Conservation (phyloP, 2,888 invertebrate genomes). For the Limnephilus lunatus region DNA sequence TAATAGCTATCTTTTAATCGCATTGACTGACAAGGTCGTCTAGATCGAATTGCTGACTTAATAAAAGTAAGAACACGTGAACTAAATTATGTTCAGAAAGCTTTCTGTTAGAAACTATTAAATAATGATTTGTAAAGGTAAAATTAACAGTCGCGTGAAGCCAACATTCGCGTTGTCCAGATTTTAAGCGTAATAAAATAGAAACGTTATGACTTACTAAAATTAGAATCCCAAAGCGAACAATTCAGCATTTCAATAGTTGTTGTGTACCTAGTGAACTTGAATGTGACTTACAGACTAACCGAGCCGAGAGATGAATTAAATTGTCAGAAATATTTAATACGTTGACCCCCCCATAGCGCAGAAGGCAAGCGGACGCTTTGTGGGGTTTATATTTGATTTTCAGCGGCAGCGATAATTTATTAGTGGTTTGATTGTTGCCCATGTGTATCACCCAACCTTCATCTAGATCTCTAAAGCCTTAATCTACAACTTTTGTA, state of each 20-base stretch:
- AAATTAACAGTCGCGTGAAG: background rate
- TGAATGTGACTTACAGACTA: background rate
- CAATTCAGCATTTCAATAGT: background rate
- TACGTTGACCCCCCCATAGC: constrained; percentile 28
- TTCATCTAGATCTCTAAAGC: background rate
- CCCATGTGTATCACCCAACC: background rate
- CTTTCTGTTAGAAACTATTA: background rate
- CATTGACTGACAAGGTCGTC: background rate
- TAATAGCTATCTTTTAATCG: background rate
- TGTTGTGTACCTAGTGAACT: background rate
- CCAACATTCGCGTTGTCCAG: background rate
- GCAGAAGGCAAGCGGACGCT: constrained; percentile 21
- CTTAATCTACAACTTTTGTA: background rate
- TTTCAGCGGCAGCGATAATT: constrained; percentile 21
- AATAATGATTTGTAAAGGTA: background rate
- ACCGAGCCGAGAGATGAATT: background rate
- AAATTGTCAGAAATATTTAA: constrained; percentile 31
- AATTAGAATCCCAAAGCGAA: constrained; percentile 12
- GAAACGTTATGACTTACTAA: background rate
- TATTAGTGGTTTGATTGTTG: constrained; percentile 14
- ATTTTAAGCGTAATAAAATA: background rate
- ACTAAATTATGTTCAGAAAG: background rate
- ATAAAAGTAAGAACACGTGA: background rate
- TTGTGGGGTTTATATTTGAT: constrained; percentile 18
- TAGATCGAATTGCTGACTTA: background rate